Conservation (phyloP, 2,888 invertebrate species). For the Lycaena phlaeas region DNA sequence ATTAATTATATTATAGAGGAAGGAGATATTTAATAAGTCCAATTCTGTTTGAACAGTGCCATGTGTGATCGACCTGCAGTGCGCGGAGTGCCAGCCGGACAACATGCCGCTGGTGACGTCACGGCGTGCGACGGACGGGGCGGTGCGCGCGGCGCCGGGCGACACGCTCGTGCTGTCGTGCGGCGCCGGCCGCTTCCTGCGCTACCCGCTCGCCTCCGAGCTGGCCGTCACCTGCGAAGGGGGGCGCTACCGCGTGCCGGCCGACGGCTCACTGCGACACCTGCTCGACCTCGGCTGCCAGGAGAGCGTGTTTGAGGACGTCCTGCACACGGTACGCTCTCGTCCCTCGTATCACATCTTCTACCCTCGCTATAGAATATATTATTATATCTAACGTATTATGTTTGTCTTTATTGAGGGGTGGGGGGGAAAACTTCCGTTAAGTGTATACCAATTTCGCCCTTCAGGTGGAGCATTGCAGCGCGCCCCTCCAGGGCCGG, state of each 20-base stretch:
- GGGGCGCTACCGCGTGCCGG: conserved; percentile 37
- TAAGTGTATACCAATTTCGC: not conserved
- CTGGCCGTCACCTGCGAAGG: conserved; percentile 38
- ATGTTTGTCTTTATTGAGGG: not conserved
- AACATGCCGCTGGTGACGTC: conserved; percentile 57
- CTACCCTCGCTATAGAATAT: too few species aligned
- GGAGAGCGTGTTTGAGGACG: conserved; percentile 55
- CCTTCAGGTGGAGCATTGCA: conserved; percentile 43
- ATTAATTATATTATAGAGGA: too few species aligned
- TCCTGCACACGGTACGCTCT: conserved; percentile 40
- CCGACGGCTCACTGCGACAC: conserved; percentile 32
- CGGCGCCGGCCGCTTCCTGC: conserved; percentile 42
- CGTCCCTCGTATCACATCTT: not conserved
- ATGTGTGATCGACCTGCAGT: conserved; percentile 53
- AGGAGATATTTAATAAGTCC: too few species aligned
- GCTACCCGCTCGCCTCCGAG: conserved; percentile 34
- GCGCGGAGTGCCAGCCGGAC: conserved; percentile 58
- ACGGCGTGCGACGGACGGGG: conserved; percentile 32
- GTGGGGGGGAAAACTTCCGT: not conserved
- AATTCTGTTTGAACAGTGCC: conserved; percentile 23
- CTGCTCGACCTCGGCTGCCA: conserved; percentile 61
- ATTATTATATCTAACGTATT: not conserved
- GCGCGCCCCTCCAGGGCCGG: conserved; percentile 47
- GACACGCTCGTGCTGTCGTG: conserved; percentile 44
- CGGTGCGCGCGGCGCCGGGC: conserved; percentile 31